Conservation (phyloP, 2,113 vertebrate species). For the Fregata magnificens region DNA sequence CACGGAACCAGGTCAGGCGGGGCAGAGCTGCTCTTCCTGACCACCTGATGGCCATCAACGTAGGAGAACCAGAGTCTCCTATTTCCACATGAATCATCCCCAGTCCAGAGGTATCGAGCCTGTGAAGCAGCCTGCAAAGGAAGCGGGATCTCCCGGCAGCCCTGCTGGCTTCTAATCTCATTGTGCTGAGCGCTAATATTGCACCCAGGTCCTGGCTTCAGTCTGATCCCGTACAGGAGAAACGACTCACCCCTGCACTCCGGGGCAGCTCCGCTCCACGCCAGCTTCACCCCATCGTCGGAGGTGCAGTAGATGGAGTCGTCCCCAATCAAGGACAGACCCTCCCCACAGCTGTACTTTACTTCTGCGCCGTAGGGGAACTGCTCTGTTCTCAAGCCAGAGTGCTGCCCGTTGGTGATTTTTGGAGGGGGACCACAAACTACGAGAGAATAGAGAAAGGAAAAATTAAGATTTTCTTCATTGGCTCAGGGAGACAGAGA, state of each 20-base stretch:
- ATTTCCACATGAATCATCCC: not conserved
- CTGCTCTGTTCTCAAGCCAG: rapidly evolving
- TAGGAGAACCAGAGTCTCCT: not conserved
- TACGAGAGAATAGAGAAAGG: not conserved
- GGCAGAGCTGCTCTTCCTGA: not conserved
- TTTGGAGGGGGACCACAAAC: not conserved
- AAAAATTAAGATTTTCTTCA: not conserved
- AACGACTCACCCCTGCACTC: not conserved
- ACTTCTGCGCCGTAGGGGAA: not conserved
- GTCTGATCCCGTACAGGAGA: not conserved
- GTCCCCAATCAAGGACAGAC: not conserved
- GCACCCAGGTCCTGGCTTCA: not conserved
- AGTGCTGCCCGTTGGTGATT: not conserved
- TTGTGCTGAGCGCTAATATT: not conserved
- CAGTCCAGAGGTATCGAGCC: not conserved
- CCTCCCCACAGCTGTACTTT: not conserved
- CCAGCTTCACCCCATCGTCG: not conserved
- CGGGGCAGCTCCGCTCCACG: not conserved
- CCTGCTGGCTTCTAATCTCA: rapidly evolving
- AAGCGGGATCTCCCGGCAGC: not conserved
- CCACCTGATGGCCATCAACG: rapidly evolving
- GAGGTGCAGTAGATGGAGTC: not conserved
- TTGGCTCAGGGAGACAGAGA: rapidly evolving
- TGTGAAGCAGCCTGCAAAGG: not conserved
- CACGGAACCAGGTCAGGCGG: rapidly evolving